Conservation (phyloP, 2,113 vertebrate genomes). For the Syrmaticus mikado region DNA sequence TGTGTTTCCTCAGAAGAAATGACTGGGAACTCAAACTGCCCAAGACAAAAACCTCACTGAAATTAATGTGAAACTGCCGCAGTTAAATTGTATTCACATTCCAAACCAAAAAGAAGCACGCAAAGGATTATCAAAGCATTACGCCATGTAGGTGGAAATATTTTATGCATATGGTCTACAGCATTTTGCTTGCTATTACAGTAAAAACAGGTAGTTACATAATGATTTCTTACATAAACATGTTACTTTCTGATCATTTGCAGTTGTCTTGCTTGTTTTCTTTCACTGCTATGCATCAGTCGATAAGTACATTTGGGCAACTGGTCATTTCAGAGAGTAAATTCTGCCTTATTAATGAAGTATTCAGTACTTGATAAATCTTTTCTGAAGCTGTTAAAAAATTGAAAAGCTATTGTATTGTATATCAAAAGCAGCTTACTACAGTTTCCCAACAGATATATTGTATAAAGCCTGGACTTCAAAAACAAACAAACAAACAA, state of each 20-base stretch:
- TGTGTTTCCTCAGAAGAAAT: neutral
- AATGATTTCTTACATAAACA: neutral
- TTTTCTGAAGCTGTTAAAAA: neutral
- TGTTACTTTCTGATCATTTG: slow-evolving; percentile 13
- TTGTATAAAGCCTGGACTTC: neutral
- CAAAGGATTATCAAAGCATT: slow-evolving; percentile 8
- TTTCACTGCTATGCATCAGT: neutral
- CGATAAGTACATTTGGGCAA: slow-evolving; percentile 17
- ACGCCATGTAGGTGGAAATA: neutral
- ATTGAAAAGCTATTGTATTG: neutral
- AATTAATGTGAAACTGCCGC: neutral
- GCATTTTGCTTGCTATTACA: slow-evolving; percentile 13
- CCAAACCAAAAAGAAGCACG: neutral
- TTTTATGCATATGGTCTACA: neutral
- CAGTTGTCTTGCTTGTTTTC: slow-evolving; percentile 2
- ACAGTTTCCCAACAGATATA: neutral
- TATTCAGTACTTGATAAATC: neutral
- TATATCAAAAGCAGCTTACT: neutral
- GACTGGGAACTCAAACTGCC: neutral
- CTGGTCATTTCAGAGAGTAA: slow-evolving; percentile 10
- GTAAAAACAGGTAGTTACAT: slow-evolving; percentile 18
- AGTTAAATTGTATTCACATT: neutral
- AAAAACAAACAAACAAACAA: neutral
- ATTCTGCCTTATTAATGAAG: neutral
- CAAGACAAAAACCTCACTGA: neutral